These are phyloP conservation scores for Peromyscus californicus DNA, from an alignment of 2,113 vertebrate species.

Conservation along the genomic window DNA sequence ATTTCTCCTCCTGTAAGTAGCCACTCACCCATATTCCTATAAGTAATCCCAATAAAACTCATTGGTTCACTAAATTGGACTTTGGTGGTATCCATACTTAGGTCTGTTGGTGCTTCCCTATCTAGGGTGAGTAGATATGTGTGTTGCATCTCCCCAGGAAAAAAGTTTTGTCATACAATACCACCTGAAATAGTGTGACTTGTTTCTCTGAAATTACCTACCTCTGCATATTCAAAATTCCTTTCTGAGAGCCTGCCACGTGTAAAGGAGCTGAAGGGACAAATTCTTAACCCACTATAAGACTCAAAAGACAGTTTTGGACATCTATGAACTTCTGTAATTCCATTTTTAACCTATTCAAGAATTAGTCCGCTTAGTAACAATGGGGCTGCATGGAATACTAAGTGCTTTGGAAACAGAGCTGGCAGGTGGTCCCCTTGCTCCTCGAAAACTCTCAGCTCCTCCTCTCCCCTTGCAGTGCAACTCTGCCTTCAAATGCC, in stretches of 20 bases:
- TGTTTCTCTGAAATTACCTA: conserved; percentile 11
- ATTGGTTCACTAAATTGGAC: background rate
- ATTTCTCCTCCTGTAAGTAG: background rate
- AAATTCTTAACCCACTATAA: background rate
- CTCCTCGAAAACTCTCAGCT: conserved; percentile 44
- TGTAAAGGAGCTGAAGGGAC: background rate
- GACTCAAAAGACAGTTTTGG: conserved; percentile 52
- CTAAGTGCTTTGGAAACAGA: conserved; percentile 63
- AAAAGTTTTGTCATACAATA: background rate
- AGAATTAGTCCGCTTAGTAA: conserved; percentile 53
- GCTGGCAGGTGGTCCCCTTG: conserved; percentile 52
- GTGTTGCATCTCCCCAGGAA: background rate
- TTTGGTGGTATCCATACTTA: background rate
- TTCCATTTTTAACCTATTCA: conserved; percentile 70
- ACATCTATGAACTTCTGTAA: conserved; percentile 45
- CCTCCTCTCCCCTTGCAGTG: background rate
- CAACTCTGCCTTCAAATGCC: conserved; percentile 69
- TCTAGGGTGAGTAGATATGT: background rate
- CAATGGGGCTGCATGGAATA: background rate
- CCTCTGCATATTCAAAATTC: conserved; percentile 50
- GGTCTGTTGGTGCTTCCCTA: background rate
- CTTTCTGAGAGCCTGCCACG: background rate
- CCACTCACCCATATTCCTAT: background rate
- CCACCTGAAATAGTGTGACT: background rate
- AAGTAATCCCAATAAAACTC: background rate